phyloP scores from a whole-genome alignment of 1,140 invertebrate species.

The Pseudoatta argentina region DNA sequence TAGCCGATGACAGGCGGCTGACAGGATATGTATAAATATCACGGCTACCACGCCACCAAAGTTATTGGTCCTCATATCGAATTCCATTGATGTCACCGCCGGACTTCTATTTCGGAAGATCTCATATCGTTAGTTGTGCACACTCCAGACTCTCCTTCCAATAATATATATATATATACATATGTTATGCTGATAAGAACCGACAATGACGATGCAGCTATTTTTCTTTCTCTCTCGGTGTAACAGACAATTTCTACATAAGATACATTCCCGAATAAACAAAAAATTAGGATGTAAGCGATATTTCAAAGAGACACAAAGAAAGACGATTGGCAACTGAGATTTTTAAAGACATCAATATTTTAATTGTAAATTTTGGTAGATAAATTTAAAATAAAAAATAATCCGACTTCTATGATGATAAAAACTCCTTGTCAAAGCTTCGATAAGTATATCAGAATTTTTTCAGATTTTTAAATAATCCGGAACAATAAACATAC shows the following conservation, averaged over 20 bases:
- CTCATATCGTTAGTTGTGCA: conserved; percentile 8
- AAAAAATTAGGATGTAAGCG: background rate
- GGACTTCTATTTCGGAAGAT: conserved; percentile 46
- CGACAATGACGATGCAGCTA: background rate
- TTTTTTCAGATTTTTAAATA: no score
- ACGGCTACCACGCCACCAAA: background rate
- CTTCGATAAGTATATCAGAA: no score
- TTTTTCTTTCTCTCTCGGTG: background rate
- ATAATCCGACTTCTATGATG: no score
- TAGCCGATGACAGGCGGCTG: conserved; percentile 29
- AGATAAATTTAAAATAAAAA: no score
- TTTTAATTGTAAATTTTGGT: no score
- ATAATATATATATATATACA: background rate
- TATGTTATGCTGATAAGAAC: conserved; percentile 33
- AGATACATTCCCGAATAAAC: background rate
- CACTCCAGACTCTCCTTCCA: background rate
- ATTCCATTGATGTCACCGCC: conserved; percentile 60
- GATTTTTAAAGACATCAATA: no score
- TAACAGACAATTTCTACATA: background rate
- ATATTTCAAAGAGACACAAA: background rate
- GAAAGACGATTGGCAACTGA: no score
- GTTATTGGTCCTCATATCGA: conserved; percentile 50
- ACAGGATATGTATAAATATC: conserved; percentile 53
- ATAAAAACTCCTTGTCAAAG: no score
- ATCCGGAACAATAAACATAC: no score